Evolutionary conservation across 2,797 vertebrate species (phyloP), one percentile per base, ranked within the genome.

Genomic region (Phoebastria nigripes): DNA sequence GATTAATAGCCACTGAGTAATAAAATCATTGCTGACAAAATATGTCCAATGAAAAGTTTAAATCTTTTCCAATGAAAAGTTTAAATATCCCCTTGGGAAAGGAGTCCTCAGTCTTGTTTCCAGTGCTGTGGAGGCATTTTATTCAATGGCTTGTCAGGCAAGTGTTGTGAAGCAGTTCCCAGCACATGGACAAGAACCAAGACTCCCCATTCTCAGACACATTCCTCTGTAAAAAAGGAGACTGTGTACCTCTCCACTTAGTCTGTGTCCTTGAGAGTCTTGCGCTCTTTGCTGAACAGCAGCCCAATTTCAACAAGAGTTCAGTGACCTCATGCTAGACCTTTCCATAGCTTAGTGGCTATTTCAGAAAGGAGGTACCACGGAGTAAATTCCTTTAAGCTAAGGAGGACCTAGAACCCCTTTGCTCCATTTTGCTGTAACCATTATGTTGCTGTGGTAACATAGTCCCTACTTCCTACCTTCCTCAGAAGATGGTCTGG

Each of bases 1-100:
- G 95, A 97, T 96, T 90, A 93, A 96, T 95, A 89, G 74, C 72
- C 58, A 83, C 79, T 89, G 65, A 93, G 81, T 96, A 96, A 95
- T 97, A 97, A 96, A 96, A 94, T 83, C 42, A 71, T 62, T 93
- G 87, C 90, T 96, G 96, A 95, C 95, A 96, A 96, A 95, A 95
- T 83, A 92, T 39, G 58, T 78, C 87, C 16, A 96, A 74, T 91
- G 93, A 92, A 87, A 94, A 95, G 71, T 96, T 94, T 92, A 96
- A 96, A 94, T 96, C 93, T 97, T 93, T 91, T 80, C 93, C 93
- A 96, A 80, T 92, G 59, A 94, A 93, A 97, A 96, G 67, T 96
- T 96, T 96, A 87, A 96, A 89, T 89, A 93, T 87, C 65, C 96
- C 51, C 76, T 78, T 78, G 84, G 79, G 94, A 94, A 90, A 89